phyloP scores from a whole-genome alignment of 2,113 vertebrate genomes.

The Tricholaema leucomelas region DNA sequence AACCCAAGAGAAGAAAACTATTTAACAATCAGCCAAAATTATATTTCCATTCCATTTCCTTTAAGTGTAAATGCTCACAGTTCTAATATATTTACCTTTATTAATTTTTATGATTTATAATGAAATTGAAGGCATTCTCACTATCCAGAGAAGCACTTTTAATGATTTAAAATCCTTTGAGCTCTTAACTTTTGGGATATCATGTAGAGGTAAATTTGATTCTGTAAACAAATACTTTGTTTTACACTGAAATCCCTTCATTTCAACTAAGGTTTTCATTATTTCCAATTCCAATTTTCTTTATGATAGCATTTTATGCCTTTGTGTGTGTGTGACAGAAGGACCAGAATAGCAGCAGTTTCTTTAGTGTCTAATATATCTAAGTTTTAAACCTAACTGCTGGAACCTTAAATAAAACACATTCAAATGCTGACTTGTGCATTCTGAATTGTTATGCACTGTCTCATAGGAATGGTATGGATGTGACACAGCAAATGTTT shows the following conservation, averaged over 20 bases:
- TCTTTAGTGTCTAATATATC: not conserved
- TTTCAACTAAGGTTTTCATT: not conserved
- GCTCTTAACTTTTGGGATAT: not conserved
- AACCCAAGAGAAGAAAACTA: not conserved
- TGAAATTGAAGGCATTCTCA: not conserved
- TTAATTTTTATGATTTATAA: not conserved
- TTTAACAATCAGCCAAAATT: not conserved
- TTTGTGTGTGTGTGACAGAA: not conserved
- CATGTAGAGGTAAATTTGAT: not conserved
- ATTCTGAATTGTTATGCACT: not conserved
- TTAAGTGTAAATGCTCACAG: not conserved
- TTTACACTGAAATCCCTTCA: not conserved
- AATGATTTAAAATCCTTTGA: not conserved
- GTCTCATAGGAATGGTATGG: not conserved
- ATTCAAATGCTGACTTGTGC: not conserved
- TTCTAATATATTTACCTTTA: not conserved
- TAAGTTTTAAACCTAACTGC: not conserved
- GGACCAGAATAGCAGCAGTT: not conserved
- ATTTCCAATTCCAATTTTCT: not conserved
- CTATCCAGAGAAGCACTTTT: not conserved
- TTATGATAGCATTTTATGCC: not conserved
- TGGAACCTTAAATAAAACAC: not conserved
- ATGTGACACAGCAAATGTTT: not conserved
- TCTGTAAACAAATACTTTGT: not conserved
- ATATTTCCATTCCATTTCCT: not conserved